A percentile compares a stretch with the other conserved stretches of the same genome.
Evolutionary conservation across 2,113 vertebrate genomes (phyloP).

Genomic region (Tyrannus savana): DNA sequence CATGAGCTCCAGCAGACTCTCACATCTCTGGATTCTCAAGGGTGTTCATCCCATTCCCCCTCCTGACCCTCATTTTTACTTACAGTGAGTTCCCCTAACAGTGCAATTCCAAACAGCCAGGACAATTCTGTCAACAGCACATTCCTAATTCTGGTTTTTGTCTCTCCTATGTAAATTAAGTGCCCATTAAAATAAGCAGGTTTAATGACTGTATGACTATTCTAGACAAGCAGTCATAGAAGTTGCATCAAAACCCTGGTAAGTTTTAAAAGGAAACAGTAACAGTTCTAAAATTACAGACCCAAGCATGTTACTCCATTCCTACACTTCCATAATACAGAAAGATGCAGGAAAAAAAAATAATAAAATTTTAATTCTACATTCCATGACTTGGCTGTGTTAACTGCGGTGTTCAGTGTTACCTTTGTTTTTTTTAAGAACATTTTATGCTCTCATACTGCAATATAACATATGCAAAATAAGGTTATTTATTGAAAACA

Average conservation of each 20-base stretch:
- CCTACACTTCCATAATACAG: not conserved
- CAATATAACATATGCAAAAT: not conserved
- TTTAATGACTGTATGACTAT: not conserved
- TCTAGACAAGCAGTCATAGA: not conserved
- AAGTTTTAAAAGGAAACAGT: not conserved
- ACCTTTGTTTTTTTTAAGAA: not conserved
- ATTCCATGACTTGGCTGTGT: not conserved
- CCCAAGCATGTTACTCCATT: not conserved
- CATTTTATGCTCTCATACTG: not conserved
- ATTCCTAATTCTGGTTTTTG: not conserved
- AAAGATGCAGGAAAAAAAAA: not conserved
- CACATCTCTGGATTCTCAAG: not conserved
- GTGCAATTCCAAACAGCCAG: not conserved
- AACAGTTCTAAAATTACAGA: not conserved
- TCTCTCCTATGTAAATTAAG: not conserved
- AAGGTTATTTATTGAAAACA: not conserved
- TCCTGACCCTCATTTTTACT: not conserved
- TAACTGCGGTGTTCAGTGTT: not conserved
- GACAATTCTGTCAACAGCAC: not conserved
- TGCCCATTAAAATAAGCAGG: not conserved
- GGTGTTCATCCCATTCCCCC: not conserved
- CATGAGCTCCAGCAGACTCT: not conserved
- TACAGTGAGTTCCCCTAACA: not conserved
- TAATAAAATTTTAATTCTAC: not conserved
- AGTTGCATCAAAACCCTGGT: not conserved